These are phyloP conservation scores for Neogale vison DNA, from an alignment of 2,113 vertebrate species.

Conservation along the genomic window DNA sequence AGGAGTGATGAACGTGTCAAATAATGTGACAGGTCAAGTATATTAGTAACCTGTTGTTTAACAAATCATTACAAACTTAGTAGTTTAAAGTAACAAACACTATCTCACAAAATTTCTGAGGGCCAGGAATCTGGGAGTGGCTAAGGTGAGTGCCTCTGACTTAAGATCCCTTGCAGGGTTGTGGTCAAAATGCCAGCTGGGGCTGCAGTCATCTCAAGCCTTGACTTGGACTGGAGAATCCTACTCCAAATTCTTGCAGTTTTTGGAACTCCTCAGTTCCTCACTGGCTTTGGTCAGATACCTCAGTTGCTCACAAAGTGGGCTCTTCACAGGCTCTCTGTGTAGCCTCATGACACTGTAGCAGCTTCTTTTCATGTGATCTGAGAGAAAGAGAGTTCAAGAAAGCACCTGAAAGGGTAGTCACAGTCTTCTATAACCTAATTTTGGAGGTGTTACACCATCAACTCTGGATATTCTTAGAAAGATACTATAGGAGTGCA, in stretches of 20 bases:
- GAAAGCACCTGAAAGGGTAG: background rate
- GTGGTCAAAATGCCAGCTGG: background rate
- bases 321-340: background rate
- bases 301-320: background rate
- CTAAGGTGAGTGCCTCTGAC: background rate
- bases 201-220: background rate
- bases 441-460: background rate
- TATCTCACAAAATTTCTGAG: background rate
- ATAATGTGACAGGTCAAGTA: background rate
- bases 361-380: background rate
- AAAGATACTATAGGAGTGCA: background rate
- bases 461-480: constrained; percentile 10
- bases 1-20: background rate
- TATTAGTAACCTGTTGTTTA: background rate
- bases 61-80: background rate
- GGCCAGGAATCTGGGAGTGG: background rate
- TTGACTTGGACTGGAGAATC: background rate
- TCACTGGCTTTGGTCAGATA: background rate
- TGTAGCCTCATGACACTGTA: background rate
- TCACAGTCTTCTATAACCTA: background rate
- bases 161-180: background rate
- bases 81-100: background rate
- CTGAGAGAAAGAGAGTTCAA: background rate
- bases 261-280: background rate
- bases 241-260: background rate